phyloP scores from a whole-genome alignment of 2,888 invertebrate genomes.

The Eupithecia pulchellata region DNA sequence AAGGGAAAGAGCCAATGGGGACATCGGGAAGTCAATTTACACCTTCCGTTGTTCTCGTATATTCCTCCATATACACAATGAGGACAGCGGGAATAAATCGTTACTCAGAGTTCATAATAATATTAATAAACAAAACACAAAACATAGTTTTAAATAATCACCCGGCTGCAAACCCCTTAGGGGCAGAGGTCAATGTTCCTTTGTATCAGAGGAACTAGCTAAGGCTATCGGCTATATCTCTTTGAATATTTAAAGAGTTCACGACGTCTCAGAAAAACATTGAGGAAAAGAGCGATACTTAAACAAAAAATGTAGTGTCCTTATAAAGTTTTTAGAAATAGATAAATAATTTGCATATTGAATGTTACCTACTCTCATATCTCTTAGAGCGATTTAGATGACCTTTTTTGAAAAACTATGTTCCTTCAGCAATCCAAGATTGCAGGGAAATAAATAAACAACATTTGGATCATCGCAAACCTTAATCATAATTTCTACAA shows the following conservation, averaged over 20 bases:
- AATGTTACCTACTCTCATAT: not conserved
- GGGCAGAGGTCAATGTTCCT: conserved; percentile 56
- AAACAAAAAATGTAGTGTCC: not conserved
- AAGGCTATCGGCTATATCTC: conserved; percentile 32
- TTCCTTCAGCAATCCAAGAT: no score
- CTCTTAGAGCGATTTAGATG: no score
- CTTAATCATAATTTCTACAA: no score
- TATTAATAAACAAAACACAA: no score
- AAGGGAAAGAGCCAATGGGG: no score
- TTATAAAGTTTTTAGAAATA: not conserved
- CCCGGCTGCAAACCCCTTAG: conserved; percentile 18
- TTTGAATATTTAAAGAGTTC: conserved; percentile 18
- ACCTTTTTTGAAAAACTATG: not conserved
- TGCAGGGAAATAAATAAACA: no score
- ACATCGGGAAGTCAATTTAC: no score
- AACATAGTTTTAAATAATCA: not conserved
- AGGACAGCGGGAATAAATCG: no score
- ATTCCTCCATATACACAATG: no score
- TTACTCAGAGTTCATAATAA: not conserved
- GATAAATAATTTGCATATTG: not conserved
- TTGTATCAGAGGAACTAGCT: conserved; percentile 43
- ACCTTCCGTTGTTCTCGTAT: no score
- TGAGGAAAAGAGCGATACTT: not conserved
- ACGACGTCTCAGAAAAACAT: conserved; percentile 5
- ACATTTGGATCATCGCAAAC: no score